A percentile compares a stretch with the other conserved stretches of the same genome.
phyloP scores from a whole-genome alignment of 1,140 invertebrate species.

The Cyphomyrmex costatus region DNA sequence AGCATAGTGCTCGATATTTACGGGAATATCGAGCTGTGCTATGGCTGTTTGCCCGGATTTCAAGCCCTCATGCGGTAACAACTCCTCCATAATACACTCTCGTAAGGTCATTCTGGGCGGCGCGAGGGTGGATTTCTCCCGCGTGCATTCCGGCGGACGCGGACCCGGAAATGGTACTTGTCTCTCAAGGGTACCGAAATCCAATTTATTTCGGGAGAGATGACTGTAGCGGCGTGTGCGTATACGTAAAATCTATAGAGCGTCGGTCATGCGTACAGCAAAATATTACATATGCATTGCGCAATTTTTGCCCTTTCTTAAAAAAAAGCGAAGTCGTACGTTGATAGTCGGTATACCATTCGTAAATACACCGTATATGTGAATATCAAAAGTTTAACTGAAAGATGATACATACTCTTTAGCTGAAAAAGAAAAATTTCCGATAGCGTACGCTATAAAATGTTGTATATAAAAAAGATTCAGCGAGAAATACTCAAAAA shows the following conservation, averaged over 20 bases:
- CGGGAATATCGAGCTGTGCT: constrained; percentile 71
- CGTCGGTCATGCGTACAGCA: not conserved
- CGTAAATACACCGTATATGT: not conserved
- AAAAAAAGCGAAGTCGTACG: not conserved
- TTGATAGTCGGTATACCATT: not conserved
- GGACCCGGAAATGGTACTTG: constrained; percentile 28
- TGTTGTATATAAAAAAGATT: not conserved
- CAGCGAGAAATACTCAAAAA: not conserved
- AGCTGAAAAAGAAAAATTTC: not conserved
- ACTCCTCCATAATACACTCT: constrained; percentile 19
- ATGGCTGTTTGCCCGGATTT: constrained; percentile 66
- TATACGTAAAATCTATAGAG: not conserved
- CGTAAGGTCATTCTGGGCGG: not conserved
- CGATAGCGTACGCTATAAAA: too few relatives aligned
- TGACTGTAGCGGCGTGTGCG: not conserved
- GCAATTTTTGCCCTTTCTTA: not conserved
- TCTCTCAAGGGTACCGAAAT: constrained; percentile 11
- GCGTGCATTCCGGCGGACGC: not conserved
- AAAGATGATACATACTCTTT: not conserved
- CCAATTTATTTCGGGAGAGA: constrained; percentile 47
- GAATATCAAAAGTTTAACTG: constrained; percentile 25
- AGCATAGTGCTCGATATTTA: constrained; percentile 55
- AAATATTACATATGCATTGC: not conserved
- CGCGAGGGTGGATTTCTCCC: constrained; percentile 11
- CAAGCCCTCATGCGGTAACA: constrained; percentile 11